A percentile compares a stretch with the other conserved stretches of the same genome.
Evolutionary conservation across 2,888 invertebrate species (phyloP).

Genomic region (Cheilosia pagana): DNA sequence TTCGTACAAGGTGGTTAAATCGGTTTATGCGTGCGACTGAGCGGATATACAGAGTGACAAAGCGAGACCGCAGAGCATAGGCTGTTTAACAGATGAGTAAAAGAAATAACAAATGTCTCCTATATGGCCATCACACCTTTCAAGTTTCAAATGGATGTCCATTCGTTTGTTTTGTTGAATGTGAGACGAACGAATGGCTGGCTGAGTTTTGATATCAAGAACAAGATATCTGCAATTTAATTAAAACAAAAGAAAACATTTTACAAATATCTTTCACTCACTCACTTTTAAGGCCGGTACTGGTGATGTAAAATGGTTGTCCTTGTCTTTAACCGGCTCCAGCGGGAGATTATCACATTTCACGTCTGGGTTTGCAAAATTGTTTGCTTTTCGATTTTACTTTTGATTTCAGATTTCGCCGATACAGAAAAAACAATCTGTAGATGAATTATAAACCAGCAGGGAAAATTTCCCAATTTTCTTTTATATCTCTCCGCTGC

Average conservation of each 20-base stretch:
- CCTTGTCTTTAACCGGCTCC: conserved; percentile 32
- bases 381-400: not conserved
- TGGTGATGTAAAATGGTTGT: conserved; percentile 7
- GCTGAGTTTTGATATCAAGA: no score
- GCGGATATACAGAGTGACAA: not conserved
- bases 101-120: not conserved
- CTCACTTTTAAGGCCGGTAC: conserved; percentile 45
- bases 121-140: not conserved
- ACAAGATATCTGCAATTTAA: no score
- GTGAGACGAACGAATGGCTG: not conserved
- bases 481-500: not conserved
- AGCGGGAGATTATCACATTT: conserved; percentile 30
- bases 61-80: no score
- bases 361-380: not conserved
- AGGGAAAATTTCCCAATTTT: not conserved
- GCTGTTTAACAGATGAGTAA: not conserved
- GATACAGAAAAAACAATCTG: not conserved
- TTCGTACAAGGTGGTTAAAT: not conserved
- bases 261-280: conserved; percentile 21
- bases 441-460: not conserved
- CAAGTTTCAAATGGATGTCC: no score
- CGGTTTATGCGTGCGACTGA: conserved; percentile 12
- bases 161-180: not conserved
- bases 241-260: conserved; percentile 10
- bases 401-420: not conserved